Evolutionary conservation across 1,140 invertebrate species (phyloP).

Genomic region (Drosophila sturtevanti): DNA sequence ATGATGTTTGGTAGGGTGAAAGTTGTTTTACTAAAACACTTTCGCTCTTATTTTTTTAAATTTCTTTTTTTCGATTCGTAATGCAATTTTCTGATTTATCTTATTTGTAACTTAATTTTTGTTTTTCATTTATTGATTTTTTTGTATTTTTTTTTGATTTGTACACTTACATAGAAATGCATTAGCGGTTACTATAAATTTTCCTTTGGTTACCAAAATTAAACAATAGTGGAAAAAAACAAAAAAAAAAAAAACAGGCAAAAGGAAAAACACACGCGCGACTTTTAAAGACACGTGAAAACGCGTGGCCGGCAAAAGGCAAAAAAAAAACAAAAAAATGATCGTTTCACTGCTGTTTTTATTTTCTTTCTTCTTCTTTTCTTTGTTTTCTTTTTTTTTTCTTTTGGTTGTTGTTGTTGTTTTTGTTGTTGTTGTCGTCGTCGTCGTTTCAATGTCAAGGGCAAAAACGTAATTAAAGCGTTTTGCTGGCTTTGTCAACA

Average conservation of each 20-base stretch:
- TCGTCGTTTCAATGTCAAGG: conserved; percentile 72
- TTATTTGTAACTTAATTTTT: background rate
- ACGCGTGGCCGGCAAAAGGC: conserved; percentile 38
- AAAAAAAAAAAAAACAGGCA: too few species aligned
- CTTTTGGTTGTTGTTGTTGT: background rate
- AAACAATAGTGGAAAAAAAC: too few species aligned
- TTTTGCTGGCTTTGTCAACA: conserved; percentile 70
- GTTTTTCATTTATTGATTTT: background rate
- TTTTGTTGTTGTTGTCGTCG: conserved; percentile 8
- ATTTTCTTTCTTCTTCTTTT: too few species aligned
- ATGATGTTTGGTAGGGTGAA: conserved; percentile 46
- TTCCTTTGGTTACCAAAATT: background rate
- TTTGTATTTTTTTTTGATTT: too few species aligned
- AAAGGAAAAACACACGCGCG: conserved; percentile 1
- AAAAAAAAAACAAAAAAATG: too few species aligned
- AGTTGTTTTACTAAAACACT: conserved; percentile 49
- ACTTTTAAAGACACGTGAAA: conserved; percentile 53
- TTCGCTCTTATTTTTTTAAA: conserved; percentile 61
- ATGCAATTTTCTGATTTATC: background rate
- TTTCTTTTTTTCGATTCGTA: too few species aligned
- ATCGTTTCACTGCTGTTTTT: conserved; percentile 27
- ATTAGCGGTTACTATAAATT: conserved; percentile 23
- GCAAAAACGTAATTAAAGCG: conserved; percentile 80
- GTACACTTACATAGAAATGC: conserved; percentile 63
- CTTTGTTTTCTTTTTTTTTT: too few species aligned